Evolutionary conservation across 2,797 vertebrate genomes (phyloP).

Genomic region (Ispidina lecontei): DNA sequence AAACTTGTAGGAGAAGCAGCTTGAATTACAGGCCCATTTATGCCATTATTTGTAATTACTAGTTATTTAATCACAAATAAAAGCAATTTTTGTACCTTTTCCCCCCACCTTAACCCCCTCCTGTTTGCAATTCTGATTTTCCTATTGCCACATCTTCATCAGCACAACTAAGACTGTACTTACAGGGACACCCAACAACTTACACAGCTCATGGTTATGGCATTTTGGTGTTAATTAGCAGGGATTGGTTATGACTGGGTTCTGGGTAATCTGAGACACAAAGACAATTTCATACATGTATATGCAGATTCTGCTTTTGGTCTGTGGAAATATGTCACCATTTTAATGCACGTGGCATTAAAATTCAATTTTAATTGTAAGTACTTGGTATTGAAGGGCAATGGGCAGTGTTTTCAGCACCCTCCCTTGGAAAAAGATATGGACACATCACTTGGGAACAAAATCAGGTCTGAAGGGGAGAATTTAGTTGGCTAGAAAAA

Average conservation of each 20-base stretch:
- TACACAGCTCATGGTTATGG: not conserved
- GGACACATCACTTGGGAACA: not conserved
- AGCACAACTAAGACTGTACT: not conserved
- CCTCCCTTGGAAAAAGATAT: not conserved
- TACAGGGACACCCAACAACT: not conserved
- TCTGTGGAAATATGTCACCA: not conserved
- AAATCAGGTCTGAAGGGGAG: not conserved
- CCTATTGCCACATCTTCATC: not conserved
- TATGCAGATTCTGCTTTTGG: not conserved
- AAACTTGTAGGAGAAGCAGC: not conserved
- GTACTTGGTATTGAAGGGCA: not conserved
- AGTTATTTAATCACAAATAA: not conserved
- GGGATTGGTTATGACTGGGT: not conserved
- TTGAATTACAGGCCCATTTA: not conserved
- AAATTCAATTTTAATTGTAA: not conserved
- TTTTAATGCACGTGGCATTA: fast-evolving
- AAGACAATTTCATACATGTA: not conserved
- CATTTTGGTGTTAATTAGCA: not conserved
- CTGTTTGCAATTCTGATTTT: not conserved
- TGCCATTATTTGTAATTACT: not conserved
- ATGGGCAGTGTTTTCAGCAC: not conserved
- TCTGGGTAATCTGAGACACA: not conserved
- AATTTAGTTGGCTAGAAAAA: not conserved
- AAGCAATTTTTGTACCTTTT: not conserved
- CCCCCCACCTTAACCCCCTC: fast-evolving